A percentile compares a stretch with the other conserved stretches of the same genome.
phyloP scores from a whole-genome alignment of 2,113 vertebrate species.

The Astur gentilis region DNA sequence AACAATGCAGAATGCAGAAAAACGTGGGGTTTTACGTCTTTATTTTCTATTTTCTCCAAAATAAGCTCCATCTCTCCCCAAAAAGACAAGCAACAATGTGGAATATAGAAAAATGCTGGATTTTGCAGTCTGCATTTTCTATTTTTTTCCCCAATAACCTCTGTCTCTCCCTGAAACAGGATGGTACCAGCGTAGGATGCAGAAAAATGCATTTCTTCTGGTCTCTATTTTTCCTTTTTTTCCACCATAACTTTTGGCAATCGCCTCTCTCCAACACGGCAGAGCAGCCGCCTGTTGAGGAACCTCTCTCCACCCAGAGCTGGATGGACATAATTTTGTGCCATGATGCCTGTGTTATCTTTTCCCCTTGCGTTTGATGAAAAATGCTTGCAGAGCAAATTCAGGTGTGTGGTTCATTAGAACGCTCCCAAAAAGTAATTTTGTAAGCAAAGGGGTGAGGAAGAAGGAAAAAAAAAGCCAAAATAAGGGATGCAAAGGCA shows the following conservation, averaged over 20 bases:
- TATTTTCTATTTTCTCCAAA: not conserved
- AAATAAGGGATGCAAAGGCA: not conserved
- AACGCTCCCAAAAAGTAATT: not conserved
- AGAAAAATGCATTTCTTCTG: not conserved
- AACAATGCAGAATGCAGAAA: accelerated
- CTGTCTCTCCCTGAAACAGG: not conserved
- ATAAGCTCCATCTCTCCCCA: not conserved
- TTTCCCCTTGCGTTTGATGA: not conserved
- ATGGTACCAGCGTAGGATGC: accelerated
- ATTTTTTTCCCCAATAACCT: not conserved
- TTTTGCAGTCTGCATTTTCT: not conserved
- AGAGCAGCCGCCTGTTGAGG: not conserved
- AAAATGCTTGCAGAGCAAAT: not conserved
- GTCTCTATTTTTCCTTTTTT: not conserved
- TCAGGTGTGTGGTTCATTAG: not conserved
- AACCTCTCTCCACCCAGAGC: not conserved
- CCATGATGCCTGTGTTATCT: accelerated
- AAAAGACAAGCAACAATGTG: not conserved
- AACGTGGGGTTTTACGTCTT: accelerated
- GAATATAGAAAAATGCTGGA: not conserved
- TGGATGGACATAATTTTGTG: not conserved
- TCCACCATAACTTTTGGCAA: not conserved
- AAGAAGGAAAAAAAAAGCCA: not conserved
- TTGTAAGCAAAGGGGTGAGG: not conserved
- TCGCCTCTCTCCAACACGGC: not conserved